phyloP scores from a whole-genome alignment of 2,888 invertebrate species.

The Diogma glabrata region DNA sequence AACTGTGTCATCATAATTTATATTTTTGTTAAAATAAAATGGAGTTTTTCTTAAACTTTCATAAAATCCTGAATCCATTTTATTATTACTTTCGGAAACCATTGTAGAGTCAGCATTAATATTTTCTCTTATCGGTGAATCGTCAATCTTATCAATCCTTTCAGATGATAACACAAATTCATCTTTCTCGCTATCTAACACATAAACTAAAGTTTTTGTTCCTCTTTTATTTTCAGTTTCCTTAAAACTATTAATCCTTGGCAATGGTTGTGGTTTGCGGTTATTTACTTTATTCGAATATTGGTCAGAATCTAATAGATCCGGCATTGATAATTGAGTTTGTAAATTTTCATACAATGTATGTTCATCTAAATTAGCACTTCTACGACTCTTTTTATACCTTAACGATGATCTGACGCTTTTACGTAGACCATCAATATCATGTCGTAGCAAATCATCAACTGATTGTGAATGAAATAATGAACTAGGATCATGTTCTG shows the following conservation, averaged over 20 bases:
- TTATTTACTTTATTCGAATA: not conserved
- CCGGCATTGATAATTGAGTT: conserved; percentile 8
- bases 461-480: conserved; percentile 21
- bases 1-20: no score
- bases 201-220: conserved; percentile 17
- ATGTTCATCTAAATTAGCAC: conserved; percentile 3
- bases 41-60: no score
- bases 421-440: conserved; percentile 20
- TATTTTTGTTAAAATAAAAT: no score
- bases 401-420: not conserved
- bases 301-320: conserved; percentile 9
- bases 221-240: not conserved
- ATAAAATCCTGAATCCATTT: no score
- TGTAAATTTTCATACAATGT: conserved; percentile 13
- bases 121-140: no score
- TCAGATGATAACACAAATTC: conserved; percentile 19
- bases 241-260: conserved; percentile 29
- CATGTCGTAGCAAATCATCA: conserved; percentile 21
- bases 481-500: conserved; percentile 9
- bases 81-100: no score
- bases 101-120: no score
- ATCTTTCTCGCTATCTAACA: conserved; percentile 17
- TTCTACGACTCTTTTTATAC: conserved; percentile 9
- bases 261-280: conserved; percentile 26
- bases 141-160: not conserved